Evolutionary conservation across 1,140 invertebrate species (phyloP).

Genomic region (Marisa cornuarietis): DNA sequence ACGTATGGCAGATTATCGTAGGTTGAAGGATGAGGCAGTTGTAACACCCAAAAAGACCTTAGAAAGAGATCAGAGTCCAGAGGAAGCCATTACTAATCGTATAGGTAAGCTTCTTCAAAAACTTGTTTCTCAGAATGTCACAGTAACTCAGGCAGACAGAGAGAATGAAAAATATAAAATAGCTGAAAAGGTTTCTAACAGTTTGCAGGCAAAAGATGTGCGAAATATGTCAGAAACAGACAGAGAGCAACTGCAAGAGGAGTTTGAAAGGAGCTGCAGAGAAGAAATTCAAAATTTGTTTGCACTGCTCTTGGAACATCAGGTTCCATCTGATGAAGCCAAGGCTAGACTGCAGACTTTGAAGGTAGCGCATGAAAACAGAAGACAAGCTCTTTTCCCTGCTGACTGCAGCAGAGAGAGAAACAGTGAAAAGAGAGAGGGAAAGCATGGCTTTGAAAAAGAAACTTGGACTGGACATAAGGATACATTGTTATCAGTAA

Average conservation of each 20-base stretch:
- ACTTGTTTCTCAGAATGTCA: neutral
- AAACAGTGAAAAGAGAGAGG: too few species aligned
- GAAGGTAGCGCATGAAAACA: conserved; percentile 2
- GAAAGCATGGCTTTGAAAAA: too few species aligned
- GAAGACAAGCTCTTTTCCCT: conserved; percentile 4
- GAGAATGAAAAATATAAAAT: neutral
- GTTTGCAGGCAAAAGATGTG: neutral
- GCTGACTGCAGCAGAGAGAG: too few species aligned
- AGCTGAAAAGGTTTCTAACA: neutral
- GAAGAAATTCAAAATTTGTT: conserved; percentile 15
- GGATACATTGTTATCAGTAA: too few species aligned
- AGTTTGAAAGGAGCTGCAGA: conserved; percentile 1
- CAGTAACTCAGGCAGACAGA: neutral
- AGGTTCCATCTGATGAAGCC: neutral
- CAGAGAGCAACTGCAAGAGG: neutral
- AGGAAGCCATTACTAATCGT: neutral
- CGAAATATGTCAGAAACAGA: neutral
- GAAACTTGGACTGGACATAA: too few species aligned
- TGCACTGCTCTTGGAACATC: neutral
- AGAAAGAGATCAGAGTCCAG: neutral
- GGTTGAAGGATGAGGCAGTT: too few species aligned
- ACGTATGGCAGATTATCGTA: too few species aligned
- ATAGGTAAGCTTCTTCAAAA: neutral
- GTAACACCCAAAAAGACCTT: too few species aligned
- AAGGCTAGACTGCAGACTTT: neutral